phyloP scores from a whole-genome alignment of 2,888 invertebrate genomes.

The Caenorhabditis zanzibari region DNA sequence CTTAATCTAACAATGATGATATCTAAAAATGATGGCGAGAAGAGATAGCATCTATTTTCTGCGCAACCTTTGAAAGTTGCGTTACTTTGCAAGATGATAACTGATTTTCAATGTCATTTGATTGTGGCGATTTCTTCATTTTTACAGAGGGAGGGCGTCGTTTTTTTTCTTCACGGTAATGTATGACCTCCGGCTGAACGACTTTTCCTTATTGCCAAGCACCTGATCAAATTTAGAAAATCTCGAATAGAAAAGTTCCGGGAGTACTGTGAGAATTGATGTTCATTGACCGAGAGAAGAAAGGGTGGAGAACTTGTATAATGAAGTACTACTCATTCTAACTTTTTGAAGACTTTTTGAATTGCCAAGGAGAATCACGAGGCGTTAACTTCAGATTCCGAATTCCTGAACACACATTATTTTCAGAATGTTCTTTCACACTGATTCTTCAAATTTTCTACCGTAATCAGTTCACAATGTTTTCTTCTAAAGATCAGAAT shows the following conservation, averaged over 20 bases:
- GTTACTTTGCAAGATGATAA: constrained; percentile 44
- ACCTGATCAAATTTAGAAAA: constrained; percentile 17
- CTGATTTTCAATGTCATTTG: constrained; percentile 50
- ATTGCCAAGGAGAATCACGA: constrained; percentile 6
- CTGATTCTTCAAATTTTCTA: not conserved
- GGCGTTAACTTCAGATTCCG: not conserved
- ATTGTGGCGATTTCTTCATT: constrained; percentile 11
- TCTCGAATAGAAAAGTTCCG: constrained; percentile 29
- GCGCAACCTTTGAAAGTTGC: constrained; percentile 56
- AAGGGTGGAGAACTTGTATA: constrained; percentile 4
- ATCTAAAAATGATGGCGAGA: constrained; percentile 16
- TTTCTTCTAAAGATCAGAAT: not conserved
- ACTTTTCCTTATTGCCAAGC: constrained; percentile 21
- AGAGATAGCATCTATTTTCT: constrained; percentile 36
- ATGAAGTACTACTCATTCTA: constrained; percentile 17
- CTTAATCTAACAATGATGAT: not conserved
- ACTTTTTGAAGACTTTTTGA: not conserved
- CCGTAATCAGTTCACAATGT: not conserved
- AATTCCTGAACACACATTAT: constrained; percentile 34
- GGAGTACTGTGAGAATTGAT: constrained; percentile 6
- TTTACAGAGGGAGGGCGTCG: constrained; percentile 1
- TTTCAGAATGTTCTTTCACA: constrained; percentile 13
- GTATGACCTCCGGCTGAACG: constrained; percentile 3
- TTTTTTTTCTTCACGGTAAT: constrained; percentile 8
- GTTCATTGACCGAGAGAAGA: constrained; percentile 5